These are phyloP conservation scores for Rana temporaria DNA, from an alignment of 2,113 vertebrate species.

Conservation along the genomic window DNA sequence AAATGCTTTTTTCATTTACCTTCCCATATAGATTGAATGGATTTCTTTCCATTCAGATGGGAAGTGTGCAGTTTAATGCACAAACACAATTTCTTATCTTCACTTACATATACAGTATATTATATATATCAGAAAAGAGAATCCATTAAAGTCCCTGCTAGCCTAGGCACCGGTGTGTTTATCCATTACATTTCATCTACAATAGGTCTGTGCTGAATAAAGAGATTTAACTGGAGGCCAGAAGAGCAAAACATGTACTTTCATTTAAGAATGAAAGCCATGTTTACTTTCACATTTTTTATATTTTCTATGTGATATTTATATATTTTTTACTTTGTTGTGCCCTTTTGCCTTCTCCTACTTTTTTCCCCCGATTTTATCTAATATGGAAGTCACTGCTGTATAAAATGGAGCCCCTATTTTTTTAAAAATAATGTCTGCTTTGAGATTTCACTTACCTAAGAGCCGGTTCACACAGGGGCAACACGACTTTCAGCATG, in stretches of 20 bases:
- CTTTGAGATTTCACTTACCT: no score
- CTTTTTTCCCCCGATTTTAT: no score
- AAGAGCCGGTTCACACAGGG: no score
- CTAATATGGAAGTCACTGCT: no score
- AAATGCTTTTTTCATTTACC: not conserved
- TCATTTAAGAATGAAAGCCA: conserved; percentile 12
- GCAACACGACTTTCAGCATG: no score
- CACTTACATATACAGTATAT: not conserved
- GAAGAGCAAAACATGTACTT: not conserved
- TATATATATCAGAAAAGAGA: not conserved
- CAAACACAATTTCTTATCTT: conserved; percentile 1
- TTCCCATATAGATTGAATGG: no score
- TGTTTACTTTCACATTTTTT: no score
- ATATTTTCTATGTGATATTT: no score
- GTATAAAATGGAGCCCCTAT: no score
- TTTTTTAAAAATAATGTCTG: no score
- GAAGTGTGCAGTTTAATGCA: not conserved
- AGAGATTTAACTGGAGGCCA: conserved; percentile 21
- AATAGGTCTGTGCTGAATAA: not conserved
- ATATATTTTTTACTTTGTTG: no score
- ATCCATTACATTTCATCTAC: not conserved
- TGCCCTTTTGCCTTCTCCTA: no score
- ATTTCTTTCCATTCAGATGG: not conserved
- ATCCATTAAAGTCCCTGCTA: not conserved
- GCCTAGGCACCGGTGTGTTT: not conserved